Evolutionary conservation across 2,113 vertebrate genomes (phyloP), one percentile per base, ranked within the genome.

Genomic region (Catharus minimus): DNA sequence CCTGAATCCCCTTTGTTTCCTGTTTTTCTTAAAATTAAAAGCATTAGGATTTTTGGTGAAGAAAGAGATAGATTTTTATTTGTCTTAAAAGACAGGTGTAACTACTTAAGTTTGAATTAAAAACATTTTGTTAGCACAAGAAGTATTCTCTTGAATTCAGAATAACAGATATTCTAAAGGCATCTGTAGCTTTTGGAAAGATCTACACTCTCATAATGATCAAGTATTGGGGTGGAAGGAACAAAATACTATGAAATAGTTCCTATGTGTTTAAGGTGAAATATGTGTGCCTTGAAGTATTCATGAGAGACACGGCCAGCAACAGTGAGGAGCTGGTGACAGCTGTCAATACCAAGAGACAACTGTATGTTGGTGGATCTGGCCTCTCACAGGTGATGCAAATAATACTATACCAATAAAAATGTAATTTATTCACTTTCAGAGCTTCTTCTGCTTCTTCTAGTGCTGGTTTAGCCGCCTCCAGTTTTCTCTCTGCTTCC

Each of bases 381-480:
- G 57, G 44, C 44, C 10, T 71, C 68, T 87, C 49, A 83, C 1
- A 4, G 24, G 14, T 83, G 15, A 56, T 22, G 17, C 36, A 83
- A 57, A 39, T 18, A 53, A 21, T 49, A 55, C 15, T 38, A 52
- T 43, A 68, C 4, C 57, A 65, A 78, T 69, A 1, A 88, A 86
- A 83, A 92, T 11, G 0, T 30, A 74, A 64, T 60, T 23, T 55
- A 95, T 88, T 97, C 77, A 99, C 98, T 66, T 98, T 98, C 69
- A 99, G 84, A 71, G 98, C 98, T 33, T 97, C 97, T 92, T 98
- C 95, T 33, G 98, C 98, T 67, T 96, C 98, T 74, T 97, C 97
- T 92, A 98, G 80, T 1, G 98, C 98, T 64, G 98, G 98, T 71
- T 64, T 98, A 23, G 98, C 98, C 1, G 98, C 98, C 80, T 98